phyloP scores from a whole-genome alignment of 1,140 invertebrate genomes.

The Drosophila baimaii region DNA sequence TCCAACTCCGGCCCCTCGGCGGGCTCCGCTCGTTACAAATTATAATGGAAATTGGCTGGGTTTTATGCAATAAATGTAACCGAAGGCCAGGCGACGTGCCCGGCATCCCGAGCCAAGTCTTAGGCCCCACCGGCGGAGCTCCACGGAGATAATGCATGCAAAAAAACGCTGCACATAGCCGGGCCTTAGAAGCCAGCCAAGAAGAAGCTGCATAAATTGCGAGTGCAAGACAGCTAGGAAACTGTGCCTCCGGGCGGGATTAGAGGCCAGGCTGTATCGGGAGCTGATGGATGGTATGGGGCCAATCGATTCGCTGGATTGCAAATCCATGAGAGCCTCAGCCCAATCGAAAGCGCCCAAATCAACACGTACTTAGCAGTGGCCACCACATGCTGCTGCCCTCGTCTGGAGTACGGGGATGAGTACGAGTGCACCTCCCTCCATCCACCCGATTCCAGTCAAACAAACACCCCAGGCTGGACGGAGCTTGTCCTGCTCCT shows the following conservation, averaged over 20 bases:
- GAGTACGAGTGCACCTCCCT: background rate
- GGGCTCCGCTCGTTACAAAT: slow-evolving; percentile 57
- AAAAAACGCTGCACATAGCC: slow-evolving; percentile 21
- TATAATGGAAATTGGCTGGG: slow-evolving; percentile 74
- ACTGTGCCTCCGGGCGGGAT: slow-evolving; percentile 63
- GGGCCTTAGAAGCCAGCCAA: slow-evolving; percentile 42
- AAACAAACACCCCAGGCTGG: slow-evolving; percentile 43
- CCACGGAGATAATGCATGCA: slow-evolving; percentile 68
- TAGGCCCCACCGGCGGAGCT: slow-evolving; percentile 26
- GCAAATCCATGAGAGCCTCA: slow-evolving; percentile 38
- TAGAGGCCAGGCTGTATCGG: slow-evolving; percentile 45
- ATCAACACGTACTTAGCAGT: slow-evolving; percentile 79
- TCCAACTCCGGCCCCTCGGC: slow-evolving; percentile 25
- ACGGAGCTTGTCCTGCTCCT: slow-evolving; percentile 4
- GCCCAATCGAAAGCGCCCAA: slow-evolving; percentile 69
- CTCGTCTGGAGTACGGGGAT: slow-evolving; percentile 12
- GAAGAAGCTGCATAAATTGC: slow-evolving; percentile 67
- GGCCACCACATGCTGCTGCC: slow-evolving; percentile 50
- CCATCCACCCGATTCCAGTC: slow-evolving; percentile 20
- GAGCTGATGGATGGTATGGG: slow-evolving; percentile 43
- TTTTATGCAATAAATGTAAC: slow-evolving; percentile 80
- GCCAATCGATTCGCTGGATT: slow-evolving; percentile 46
- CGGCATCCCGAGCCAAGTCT: slow-evolving; percentile 57
- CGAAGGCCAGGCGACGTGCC: slow-evolving; percentile 70
- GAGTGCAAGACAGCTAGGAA: slow-evolving; percentile 40